Evolutionary conservation across 2,113 vertebrate species (phyloP), one percentile per base, ranked within the genome.

Genomic region (Empidonax alnorum): DNA sequence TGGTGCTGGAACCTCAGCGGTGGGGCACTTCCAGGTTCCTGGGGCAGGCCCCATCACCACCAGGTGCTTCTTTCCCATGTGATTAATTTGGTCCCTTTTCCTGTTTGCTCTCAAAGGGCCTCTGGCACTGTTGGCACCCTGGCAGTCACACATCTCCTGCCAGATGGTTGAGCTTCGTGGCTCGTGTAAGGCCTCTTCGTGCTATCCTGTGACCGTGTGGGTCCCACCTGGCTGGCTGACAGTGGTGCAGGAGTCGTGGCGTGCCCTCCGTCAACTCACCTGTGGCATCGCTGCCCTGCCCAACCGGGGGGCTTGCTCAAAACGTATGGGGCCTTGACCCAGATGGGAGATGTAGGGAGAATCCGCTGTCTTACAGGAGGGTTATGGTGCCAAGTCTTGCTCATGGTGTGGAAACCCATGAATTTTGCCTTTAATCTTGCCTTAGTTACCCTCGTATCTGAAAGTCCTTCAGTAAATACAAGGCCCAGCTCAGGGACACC

Each of bases 181-280:
- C 25, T 47, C 14, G 10, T 0, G 1, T 6, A 3, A 2, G 6
- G 4, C 2, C 8, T 23, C 50, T 41, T 66, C 39, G 9, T 92
- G 84, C 65, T 9, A 1, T 59, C 24, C 15, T 14, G 3, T 0
- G 50, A 59, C 4, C n/a, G 27, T 47, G 58, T 72, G 65, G 78
- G 31, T 72, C 58, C 84, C 78, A 83, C 72, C 58, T 41, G 52
- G 56, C 39, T 83, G 84, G 78, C 33, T 87, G 78, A 87, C 25
- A 59, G 50, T 72, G 66, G 15, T 12, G 21, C 5, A 14, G 39
- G 33, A 28, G 1, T 83, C 84, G 35, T 33, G 71, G 90, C 39
- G 39, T 65, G 65, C 84, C 46, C 46, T 83, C 52, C 6, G 35
- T 25, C 44, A 1, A 18, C 65, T 87, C 25, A 66, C 78, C 30